Evolutionary conservation across 2,888 invertebrate genomes (phyloP).

Genomic region (Scrobipalpa costella): DNA sequence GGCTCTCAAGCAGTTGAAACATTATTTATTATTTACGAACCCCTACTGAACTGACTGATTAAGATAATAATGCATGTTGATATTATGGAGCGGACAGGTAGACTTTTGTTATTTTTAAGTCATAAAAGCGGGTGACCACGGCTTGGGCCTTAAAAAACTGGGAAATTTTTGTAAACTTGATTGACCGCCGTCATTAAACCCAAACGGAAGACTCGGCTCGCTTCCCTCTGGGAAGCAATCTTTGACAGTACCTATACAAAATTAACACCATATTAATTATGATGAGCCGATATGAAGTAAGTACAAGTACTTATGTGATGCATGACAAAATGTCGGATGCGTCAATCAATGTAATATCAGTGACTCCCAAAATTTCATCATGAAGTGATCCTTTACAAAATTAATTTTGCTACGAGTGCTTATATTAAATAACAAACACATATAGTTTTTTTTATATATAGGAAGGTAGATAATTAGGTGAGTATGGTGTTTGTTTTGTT

Average conservation of each 20-base stretch:
- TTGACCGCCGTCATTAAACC: conserved; percentile 17
- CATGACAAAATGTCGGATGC: too few relatives aligned
- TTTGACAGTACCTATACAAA: too few relatives aligned
- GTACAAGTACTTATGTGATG: too few relatives aligned
- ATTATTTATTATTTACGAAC: conserved; percentile 1
- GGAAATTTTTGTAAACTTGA: conserved; percentile 22
- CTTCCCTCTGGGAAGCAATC: not conserved
- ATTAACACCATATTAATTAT: too few relatives aligned
- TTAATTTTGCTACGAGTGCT: not conserved
- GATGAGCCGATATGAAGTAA: too few relatives aligned
- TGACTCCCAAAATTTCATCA: too few relatives aligned
- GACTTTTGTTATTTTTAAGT: conserved; percentile 11
- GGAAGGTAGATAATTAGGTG: too few relatives aligned
- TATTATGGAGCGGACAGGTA: conserved; percentile 13
- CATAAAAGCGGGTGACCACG: conserved; percentile 25
- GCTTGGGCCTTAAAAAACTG: conserved; percentile 18
- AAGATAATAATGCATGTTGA: conserved; percentile 5
- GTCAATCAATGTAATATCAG: too few relatives aligned
- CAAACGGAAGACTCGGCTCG: conserved; percentile 21
- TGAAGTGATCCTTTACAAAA: not conserved
- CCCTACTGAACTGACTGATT: conserved; percentile 10
- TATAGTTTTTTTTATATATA: too few relatives aligned
- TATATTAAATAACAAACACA: not conserved
- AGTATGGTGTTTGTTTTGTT: too few relatives aligned
- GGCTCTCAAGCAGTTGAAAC: not conserved